Evolutionary conservation across 2,113 vertebrate genomes (phyloP).

Genomic region (Aptenodytes forsteri): DNA sequence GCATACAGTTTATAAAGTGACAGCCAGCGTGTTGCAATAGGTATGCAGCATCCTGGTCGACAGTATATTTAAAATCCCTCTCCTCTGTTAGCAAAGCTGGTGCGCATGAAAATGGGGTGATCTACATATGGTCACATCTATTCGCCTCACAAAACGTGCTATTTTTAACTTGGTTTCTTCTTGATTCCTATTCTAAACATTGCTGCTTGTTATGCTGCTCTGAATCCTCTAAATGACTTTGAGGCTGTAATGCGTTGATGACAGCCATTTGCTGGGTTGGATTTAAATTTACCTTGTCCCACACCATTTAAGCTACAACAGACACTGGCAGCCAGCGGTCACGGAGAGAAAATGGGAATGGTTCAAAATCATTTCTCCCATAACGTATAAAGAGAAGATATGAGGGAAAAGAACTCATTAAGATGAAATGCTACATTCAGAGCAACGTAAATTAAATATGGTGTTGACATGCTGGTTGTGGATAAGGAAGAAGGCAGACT

Average conservation of each 20-base stretch:
- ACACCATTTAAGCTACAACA: conserved; percentile 17
- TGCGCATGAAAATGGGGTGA: background rate
- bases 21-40: background rate
- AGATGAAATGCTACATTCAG: background rate
- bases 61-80: background rate
- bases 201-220: background rate
- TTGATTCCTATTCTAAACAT: background rate
- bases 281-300: conserved; percentile 48
- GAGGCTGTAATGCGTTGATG: background rate
- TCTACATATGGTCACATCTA: background rate
- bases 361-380: conserved; percentile 10
- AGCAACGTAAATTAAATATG: background rate
- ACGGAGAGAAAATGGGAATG: background rate
- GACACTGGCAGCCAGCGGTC: conserved; percentile 1
- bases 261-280: conserved; percentile 23
- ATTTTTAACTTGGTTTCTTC: background rate
- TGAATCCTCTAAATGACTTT: background rate
- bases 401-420: background rate
- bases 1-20: background rate
- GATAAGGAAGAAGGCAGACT: background rate
- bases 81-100: background rate
- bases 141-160: background rate
- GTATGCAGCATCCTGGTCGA: fast-evolving
- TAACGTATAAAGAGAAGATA: background rate
- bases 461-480: background rate